Base-by-base conservation (phyloP, 2,888 invertebrate genomes). In the Tridacna gigas region DNA sequence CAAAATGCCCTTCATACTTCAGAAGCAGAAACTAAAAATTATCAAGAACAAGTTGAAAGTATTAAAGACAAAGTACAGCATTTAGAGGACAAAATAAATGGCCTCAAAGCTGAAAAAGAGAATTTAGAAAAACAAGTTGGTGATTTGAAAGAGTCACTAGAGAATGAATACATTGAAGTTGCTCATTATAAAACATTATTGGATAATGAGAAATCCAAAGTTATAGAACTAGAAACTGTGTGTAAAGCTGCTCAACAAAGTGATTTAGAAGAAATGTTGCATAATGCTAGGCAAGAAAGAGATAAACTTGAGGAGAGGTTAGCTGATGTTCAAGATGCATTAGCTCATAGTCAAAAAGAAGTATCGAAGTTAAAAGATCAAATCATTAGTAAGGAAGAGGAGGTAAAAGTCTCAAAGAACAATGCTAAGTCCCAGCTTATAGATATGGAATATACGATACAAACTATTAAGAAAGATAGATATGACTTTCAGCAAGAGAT, bases 381-480 rank as follows among this genome's bases (percentile, higher is more conserved):
- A 87, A 95, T 97, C n/a, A 96, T 96, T 2, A 96, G 96, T 22
- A 95, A 97, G 48, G 96, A 96, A 83, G 97, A 97, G 91, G 97
- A 97, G 93, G 96, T 92, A 89, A 97, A 96, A 95, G 96, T 96
- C 88, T 83, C 88, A 25, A 96, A 97, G 86, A 98, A 97, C 93
- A 98, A 97, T 94, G 97, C 98, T n/a, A 98, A 97, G 94, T 97
- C 97, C 28, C 97, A 97, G 12, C 96, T 97, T 88, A 97, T 97
- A 0, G 97, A 98, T 93, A 95, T 98, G 90, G 97, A 98, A 93
- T 97, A 97, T 94, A 97, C 97, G 86, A 95, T 97, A 75, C 97
- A 97, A 89, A 97, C 97, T 91, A 92, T 97, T 89, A 96, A 97
- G 22, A 89, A 89, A 61, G 98, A 98, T 91, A 97, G 97, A 90